phyloP scores from a whole-genome alignment of 2,888 invertebrate species.

The Cheilosia vulpina region DNA sequence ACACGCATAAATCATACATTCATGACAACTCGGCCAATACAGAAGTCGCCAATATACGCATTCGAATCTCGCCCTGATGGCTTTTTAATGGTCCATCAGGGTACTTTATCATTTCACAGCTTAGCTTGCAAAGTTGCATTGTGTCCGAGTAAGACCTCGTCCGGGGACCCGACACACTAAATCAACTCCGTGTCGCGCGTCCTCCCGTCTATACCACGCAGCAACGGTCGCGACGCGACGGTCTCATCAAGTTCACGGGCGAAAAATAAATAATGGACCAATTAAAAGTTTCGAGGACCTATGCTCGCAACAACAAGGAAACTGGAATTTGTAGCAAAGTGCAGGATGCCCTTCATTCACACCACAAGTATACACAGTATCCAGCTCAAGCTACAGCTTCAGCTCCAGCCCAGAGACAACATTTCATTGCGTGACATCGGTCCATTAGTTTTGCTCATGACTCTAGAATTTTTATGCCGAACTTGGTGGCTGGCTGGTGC shows the following conservation, averaged over 20 bases:
- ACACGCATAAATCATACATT: conserved; percentile 55
- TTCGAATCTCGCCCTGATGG: conserved; percentile 51
- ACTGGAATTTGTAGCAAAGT: conserved; percentile 73
- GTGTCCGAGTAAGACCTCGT: conserved; percentile 10
- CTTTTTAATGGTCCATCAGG: conserved; percentile 66
- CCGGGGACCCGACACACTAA: conserved; percentile 48
- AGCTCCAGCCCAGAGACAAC: conserved; percentile 56
- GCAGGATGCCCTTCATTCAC: conserved; percentile 73
- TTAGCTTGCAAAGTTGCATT: background rate
- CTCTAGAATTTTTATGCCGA: conserved; percentile 75
- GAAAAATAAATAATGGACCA: conserved; percentile 74
- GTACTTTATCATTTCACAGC: conserved; percentile 58
- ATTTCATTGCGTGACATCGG: conserved; percentile 78
- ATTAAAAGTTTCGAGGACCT: conserved; percentile 73
- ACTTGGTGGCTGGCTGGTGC: conserved; percentile 44
- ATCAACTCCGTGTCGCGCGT: conserved; percentile 51
- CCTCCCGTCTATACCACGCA: background rate
- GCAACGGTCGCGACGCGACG: background rate
- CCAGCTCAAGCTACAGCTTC: background rate
- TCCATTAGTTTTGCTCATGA: conserved; percentile 79
- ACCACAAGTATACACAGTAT: conserved; percentile 15
- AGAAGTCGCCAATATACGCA: conserved; percentile 54
- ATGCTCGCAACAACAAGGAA: conserved; percentile 7
- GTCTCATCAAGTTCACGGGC: conserved; percentile 61
- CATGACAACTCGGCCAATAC: conserved; percentile 50